phyloP scores from a whole-genome alignment of 1,140 invertebrate species.

The Diprion similis region DNA sequence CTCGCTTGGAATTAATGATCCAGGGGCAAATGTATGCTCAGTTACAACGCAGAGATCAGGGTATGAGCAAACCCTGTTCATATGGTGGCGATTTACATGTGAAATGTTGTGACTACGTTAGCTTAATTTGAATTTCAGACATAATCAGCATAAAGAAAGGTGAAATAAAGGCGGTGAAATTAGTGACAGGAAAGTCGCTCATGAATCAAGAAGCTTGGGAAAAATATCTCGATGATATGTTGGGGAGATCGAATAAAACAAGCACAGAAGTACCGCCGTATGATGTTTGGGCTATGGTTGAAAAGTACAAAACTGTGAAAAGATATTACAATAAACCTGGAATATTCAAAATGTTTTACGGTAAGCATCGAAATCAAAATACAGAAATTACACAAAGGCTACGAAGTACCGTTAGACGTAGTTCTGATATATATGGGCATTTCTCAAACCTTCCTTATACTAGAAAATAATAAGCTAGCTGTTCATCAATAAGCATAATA shows the following conservation, averaged over 20 bases:
- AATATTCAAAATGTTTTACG: constrained; percentile 30
- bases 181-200: constrained; percentile 24
- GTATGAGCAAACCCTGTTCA: constrained; percentile 20
- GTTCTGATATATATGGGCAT: background rate
- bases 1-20: constrained; percentile 28
- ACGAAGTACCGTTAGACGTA: no score
- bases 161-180: constrained; percentile 22
- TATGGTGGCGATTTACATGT: background rate
- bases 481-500: constrained; percentile 5
- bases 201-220: constrained; percentile 35
- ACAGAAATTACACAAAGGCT: no score
- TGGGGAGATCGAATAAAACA: constrained; percentile 17
- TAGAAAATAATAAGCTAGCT: constrained; percentile 5
- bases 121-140: constrained; percentile 29
- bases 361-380: constrained; percentile 16
- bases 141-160: constrained; percentile 31
- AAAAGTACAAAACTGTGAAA: constrained; percentile 17
- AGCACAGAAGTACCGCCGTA: constrained; percentile 15
- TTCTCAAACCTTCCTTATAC: no score
- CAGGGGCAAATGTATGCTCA: constrained; percentile 30
- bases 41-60: constrained; percentile 33
- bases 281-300: constrained; percentile 22
- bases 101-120: background rate
- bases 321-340: constrained; percentile 27
- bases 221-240: constrained; percentile 32